Evolutionary conservation across 2,888 invertebrate species (phyloP).

Genomic region (Hoplodrina blanda): DNA sequence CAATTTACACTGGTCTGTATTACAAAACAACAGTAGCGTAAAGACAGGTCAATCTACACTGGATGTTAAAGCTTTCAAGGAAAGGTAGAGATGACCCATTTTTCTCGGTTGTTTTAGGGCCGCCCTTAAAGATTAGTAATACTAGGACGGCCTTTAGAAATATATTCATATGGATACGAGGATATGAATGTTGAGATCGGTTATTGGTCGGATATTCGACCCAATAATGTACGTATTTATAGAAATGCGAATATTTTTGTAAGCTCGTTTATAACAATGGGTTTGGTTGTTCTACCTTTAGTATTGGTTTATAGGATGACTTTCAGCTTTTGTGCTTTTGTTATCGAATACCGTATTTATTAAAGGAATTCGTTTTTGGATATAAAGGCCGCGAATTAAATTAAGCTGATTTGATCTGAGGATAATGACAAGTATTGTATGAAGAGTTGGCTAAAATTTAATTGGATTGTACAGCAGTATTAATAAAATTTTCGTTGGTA

Average conservation of each 20-base stretch:
- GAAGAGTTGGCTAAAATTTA: constrained; percentile 23
- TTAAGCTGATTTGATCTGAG: constrained; percentile 40
- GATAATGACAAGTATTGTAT: constrained; percentile 37
- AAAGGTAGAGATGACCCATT: constrained; percentile 83
- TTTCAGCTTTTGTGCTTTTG: constrained; percentile 41
- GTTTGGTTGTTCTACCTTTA: constrained; percentile 21
- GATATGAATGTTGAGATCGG: constrained; percentile 74
- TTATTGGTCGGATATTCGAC: constrained; percentile 73
- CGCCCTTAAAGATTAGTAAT: constrained; percentile 78
- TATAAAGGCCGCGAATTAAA: constrained; percentile 41
- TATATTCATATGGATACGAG: constrained; percentile 76
- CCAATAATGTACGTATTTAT: constrained; percentile 65
- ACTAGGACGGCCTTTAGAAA: constrained; percentile 74
- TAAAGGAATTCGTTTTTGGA: constrained; percentile 23
- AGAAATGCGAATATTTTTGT: constrained; percentile 61
- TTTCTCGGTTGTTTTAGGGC: constrained; percentile 78
- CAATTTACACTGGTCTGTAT: constrained; percentile 65
- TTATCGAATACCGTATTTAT: constrained; percentile 28
- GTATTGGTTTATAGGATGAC: constrained; percentile 36
- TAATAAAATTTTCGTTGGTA: constrained; percentile 15
- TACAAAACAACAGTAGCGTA: background rate
- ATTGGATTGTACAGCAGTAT: constrained; percentile 13
- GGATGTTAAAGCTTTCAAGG: constrained; percentile 73
- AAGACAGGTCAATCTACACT: constrained; percentile 61
- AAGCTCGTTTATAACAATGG: constrained; percentile 58